A percentile compares a stretch with the other conserved stretches of the same genome.
Evolutionary conservation across 2,113 vertebrate species (phyloP).

Genomic region (Formicarius rufipectus): DNA sequence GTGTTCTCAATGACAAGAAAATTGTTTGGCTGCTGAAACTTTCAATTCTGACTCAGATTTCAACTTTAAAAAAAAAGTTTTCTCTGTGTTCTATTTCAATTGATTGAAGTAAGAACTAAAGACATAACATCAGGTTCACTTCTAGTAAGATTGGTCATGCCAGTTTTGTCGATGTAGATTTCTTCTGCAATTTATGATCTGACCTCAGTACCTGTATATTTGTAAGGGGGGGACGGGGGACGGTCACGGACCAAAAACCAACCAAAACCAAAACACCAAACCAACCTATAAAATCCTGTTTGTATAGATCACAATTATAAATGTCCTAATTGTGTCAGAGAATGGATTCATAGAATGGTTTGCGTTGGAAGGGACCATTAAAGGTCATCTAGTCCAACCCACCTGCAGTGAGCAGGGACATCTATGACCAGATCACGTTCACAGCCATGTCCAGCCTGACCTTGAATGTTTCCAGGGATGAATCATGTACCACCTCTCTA

Average conservation of each 20-base stretch:
- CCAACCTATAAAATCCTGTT: neutral
- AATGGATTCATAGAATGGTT: neutral
- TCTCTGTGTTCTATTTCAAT: neutral
- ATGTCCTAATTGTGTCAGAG: neutral
- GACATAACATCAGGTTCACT: neutral
- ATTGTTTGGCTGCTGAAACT: neutral
- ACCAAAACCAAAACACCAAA: no score
- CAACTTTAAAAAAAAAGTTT: neutral
- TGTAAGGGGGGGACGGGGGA: neutral
- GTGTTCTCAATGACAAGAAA: neutral
- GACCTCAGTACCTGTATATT: neutral
- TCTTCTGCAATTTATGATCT: neutral
- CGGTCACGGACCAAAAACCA: no score
- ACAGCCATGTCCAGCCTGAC: neutral
- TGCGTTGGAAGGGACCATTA: neutral
- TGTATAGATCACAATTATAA: neutral
- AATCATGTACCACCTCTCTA: neutral
- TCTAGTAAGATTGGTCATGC: neutral
- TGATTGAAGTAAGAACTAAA: neutral
- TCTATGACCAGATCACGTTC: neutral
- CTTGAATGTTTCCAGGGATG: neutral
- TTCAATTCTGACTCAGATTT: slow-evolving; percentile 1
- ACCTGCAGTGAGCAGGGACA: neutral
- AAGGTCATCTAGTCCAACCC: neutral
- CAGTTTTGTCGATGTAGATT: neutral